A percentile compares a stretch with the other conserved stretches of the same genome.
phyloP scores from a whole-genome alignment of 2,888 invertebrate species.

The Malthinus seriepunctatus region DNA sequence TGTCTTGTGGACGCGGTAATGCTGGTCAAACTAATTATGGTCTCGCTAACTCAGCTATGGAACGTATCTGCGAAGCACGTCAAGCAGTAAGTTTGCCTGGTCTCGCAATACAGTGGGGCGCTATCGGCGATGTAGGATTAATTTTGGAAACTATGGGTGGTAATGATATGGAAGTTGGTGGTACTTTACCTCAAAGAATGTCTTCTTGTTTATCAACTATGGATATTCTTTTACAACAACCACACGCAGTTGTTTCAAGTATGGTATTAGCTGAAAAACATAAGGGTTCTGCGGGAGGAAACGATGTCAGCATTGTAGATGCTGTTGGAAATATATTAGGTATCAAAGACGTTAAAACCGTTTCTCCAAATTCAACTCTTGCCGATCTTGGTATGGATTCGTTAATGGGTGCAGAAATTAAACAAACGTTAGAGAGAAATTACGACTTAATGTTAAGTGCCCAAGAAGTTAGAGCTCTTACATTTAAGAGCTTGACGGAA shows the following conservation, averaged over 20 bases:
- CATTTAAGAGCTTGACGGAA: slow-evolving; percentile 74
- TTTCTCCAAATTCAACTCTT: slow-evolving; percentile 76
- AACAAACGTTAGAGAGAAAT: slow-evolving; percentile 90
- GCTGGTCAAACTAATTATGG: slow-evolving; percentile 97
- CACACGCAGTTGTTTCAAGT: slow-evolving; percentile 78
- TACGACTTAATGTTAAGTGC: slow-evolving; percentile 90
- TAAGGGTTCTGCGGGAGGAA: slow-evolving; percentile 60
- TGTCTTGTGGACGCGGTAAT: slow-evolving; percentile 96
- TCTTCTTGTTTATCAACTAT: slow-evolving; percentile 88
- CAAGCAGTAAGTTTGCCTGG: slow-evolving; percentile 84
- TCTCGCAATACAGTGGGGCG: slow-evolving; percentile 96
- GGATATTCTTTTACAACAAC: slow-evolving; percentile 88
- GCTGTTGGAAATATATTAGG: slow-evolving; percentile 88
- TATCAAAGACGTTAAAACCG: slow-evolving; percentile 81
- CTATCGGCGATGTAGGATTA: slow-evolving; percentile 96
- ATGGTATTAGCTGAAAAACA: slow-evolving; percentile 89
- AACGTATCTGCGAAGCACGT: slow-evolving; percentile 87
- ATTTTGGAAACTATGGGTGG: slow-evolving; percentile 87
- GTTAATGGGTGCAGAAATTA: slow-evolving; percentile 98
- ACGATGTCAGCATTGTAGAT: slow-evolving; percentile 69
- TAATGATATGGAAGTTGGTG: slow-evolving; percentile 91
- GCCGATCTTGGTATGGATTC: slow-evolving; percentile 98
- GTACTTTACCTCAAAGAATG: slow-evolving; percentile 95
- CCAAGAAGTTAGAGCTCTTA: slow-evolving; percentile 86
- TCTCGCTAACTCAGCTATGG: slow-evolving; percentile 96